These are phyloP conservation scores for Dyspetes luteomarginatus DNA, from an alignment of 2,888 invertebrate genomes.

Conservation along the genomic window DNA sequence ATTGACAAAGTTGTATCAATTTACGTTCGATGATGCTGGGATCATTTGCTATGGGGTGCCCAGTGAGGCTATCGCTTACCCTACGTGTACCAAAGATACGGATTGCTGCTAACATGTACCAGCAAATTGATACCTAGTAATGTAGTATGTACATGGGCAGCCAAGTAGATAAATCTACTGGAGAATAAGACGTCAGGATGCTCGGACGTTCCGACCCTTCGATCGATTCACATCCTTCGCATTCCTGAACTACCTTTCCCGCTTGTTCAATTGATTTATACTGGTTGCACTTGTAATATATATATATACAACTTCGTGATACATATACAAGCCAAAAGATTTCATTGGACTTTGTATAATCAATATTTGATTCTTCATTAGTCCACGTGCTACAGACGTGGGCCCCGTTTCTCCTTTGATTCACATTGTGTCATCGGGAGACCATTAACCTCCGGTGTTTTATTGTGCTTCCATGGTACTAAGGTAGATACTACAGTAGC, in stretches of 20 bases:
- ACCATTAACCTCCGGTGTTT: slow-evolving; percentile 34
- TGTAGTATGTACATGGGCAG: slow-evolving; percentile 13
- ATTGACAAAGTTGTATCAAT: not conserved
- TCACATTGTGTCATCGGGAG: slow-evolving; percentile 69
- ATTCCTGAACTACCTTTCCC: slow-evolving; percentile 42
- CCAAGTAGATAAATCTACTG: slow-evolving; percentile 29
- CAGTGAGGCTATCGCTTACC: not conserved
- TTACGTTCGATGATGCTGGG: not conserved
- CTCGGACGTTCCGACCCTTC: slow-evolving; percentile 41
- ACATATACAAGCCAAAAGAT: not conserved
- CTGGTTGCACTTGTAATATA: slow-evolving; percentile 8
- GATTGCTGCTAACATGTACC: not conserved
- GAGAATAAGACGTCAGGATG: slow-evolving; percentile 46
- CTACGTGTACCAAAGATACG: slow-evolving; percentile 13
- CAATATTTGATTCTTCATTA: slow-evolving; percentile 54
- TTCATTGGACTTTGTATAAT: slow-evolving; percentile 33
- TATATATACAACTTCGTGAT: slow-evolving; percentile 12
- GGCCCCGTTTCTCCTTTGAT: slow-evolving; percentile 65
- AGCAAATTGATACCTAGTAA: not conserved
- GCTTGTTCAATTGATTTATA: slow-evolving; percentile 43
- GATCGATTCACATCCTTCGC: slow-evolving; percentile 51
- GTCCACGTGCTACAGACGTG: not conserved
- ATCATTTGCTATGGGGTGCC: not conserved
- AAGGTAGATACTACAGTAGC: not conserved
- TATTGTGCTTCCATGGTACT: not conserved